phyloP scores from a whole-genome alignment of 2,113 vertebrate genomes.

The Pimephales promelas region DNA sequence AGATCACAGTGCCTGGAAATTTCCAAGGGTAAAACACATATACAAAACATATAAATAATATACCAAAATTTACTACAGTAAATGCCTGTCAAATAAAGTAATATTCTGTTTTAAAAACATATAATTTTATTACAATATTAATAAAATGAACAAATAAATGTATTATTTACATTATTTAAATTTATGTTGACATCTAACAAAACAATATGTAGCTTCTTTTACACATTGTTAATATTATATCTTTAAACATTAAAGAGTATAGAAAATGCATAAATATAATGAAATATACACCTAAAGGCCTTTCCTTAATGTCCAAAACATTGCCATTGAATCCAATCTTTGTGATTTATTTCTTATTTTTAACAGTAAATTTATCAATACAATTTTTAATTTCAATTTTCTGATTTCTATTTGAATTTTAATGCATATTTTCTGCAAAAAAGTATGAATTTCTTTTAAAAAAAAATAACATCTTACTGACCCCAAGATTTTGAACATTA shows the following conservation, averaged over 20 bases:
- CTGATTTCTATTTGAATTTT: not conserved
- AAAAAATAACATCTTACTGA: too few relatives aligned
- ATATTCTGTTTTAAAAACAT: too few relatives aligned
- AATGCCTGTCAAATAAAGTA: too few relatives aligned
- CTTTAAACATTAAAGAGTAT: not conserved
- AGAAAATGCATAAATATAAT: not conserved
- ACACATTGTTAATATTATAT: not conserved
- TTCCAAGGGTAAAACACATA: conserved; percentile 85
- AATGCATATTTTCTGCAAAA: not conserved
- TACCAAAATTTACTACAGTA: too few relatives aligned
- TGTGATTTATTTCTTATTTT: not conserved
- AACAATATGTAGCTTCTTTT: not conserved
- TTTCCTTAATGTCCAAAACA: not conserved
- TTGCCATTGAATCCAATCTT: not conserved
- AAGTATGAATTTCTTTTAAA: not conserved
- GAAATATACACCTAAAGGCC: not conserved
- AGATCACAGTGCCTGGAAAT: conserved; percentile 98
- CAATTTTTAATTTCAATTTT: too few relatives aligned
- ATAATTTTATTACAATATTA: too few relatives aligned
- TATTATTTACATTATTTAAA: too few relatives aligned
- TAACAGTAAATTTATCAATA: not conserved
- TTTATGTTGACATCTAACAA: not conserved
- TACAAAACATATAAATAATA: not conserved
- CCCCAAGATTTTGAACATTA: not conserved
- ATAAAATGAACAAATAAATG: too few relatives aligned